Base-by-base conservation (phyloP, 2,797 vertebrate genomes). In the Remorina albescens region DNA sequence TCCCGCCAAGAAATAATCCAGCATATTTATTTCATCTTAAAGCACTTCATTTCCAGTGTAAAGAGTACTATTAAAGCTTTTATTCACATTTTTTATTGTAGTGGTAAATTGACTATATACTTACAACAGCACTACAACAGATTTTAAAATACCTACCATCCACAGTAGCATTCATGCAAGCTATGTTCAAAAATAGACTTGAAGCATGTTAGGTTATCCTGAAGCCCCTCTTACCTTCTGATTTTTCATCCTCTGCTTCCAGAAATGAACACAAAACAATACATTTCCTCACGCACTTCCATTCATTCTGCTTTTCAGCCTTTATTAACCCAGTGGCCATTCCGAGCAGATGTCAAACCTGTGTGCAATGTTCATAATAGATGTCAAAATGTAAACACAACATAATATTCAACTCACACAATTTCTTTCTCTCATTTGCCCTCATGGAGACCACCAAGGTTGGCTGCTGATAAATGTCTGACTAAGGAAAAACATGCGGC, bases 331-430 rank as follows among this genome's bases (percentile, higher is more conserved):
- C 19, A 23, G 56, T 2, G 25, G 30, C 13, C 58, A 39, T 47
- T 65, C 50, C 1, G 6, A 28, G 50, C 34, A 65, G 39, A 66
- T 36, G 47, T 62, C 0, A 4, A 62, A 55, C 28, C 34, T 63
- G 26, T 59, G 28, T 56, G 39, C 12, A 28, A 76, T n/a, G n/a
- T n/a, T n/a, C n/a, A n/a, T n/a, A n/a, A n/a, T n/a, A n/a, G n/a
- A n/a, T n/a, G n/a, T n/a, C n/a, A n/a, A 74, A 82, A 76, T 37
- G 63, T 63, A 67, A 85, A 74, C 51, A 78, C 42, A 67, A 69
- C 79, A 47, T 36, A 72, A 60, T 54, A 74, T 80, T 85, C 25
- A 57, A 32, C 50, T 71, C 62, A 62, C 39, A 62, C 9, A 11
- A 28, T 54, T 62, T 55, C 5, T 44, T 73, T 44, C 42, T 23